Conservation (phyloP, 2,888 invertebrate genomes). For the Adineta ricciae region DNA sequence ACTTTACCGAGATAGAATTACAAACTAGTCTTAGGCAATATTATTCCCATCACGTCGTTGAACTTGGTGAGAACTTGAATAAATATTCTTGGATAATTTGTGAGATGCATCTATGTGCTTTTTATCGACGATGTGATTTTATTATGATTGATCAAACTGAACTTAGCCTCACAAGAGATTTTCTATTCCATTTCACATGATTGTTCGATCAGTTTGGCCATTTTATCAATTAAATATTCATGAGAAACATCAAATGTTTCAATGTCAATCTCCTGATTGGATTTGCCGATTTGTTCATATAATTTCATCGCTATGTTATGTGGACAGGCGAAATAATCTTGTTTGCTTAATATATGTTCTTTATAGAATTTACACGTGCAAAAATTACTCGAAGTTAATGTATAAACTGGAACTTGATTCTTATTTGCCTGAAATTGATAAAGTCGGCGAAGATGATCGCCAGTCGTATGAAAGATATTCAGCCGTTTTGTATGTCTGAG, state of each 20-base stretch:
- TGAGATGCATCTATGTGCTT: too few species aligned
- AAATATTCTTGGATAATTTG: too few species aligned
- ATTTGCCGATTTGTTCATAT: not conserved
- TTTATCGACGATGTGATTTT: not conserved
- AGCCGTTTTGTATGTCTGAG: not conserved
- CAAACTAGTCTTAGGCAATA: not conserved
- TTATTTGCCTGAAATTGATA: not conserved
- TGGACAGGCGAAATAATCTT: slow-evolving; percentile 11
- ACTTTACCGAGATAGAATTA: not conserved
- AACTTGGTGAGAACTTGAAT: not conserved
- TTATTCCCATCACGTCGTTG: not conserved
- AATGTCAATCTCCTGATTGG: not conserved
- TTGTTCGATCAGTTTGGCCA: slow-evolving; percentile 10
- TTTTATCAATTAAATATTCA: slow-evolving; percentile 12
- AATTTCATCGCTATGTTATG: slow-evolving; percentile 13
- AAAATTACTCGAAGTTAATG: not conserved
- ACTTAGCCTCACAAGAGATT: not conserved
- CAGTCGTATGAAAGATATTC: not conserved
- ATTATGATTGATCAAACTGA: not conserved
- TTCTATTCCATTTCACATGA: not conserved
- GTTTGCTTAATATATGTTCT: not conserved
- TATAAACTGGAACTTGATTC: not conserved
- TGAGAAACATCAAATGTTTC: not conserved
- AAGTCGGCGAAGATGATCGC: not conserved
- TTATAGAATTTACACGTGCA: slow-evolving; percentile 6